A percentile compares a stretch with the other conserved stretches of the same genome.
These are phyloP conservation scores for Tinea pellionella DNA, from an alignment of 2,888 invertebrate genomes.

Conservation along the genomic window DNA sequence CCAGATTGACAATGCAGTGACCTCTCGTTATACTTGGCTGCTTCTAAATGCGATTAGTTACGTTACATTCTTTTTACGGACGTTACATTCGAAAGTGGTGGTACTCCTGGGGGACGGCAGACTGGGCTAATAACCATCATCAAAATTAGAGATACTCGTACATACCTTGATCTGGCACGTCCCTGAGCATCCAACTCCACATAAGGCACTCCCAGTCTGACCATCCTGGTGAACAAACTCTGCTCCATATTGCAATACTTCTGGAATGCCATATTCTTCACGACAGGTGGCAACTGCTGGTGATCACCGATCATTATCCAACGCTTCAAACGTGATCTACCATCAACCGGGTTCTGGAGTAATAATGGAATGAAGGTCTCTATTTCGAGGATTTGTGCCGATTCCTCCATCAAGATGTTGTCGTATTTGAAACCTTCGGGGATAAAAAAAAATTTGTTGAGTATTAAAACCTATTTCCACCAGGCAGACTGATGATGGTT, in stretches of 20 bases:
- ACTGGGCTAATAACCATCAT: no score
- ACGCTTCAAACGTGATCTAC: slow-evolving; percentile 93
- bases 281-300: slow-evolving; percentile 98
- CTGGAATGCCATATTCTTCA: slow-evolving; percentile 99
- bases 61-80: no score
- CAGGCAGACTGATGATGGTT: no score
- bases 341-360: slow-evolving; percentile 98
- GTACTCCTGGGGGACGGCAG: no score
- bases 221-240: slow-evolving; percentile 95
- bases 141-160: no score
- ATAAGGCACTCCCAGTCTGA: slow-evolving; percentile 95
- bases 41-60: no score
- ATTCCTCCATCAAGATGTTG: slow-evolving; percentile 99
- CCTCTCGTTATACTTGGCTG: no score
- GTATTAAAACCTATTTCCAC: no score
- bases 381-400: slow-evolving; percentile 98
- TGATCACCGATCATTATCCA: slow-evolving; percentile 99
- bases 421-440: slow-evolving; percentile 97
- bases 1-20: no score
- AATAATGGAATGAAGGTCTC: slow-evolving; percentile 99
- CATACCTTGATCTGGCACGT: slow-evolving; percentile 84
- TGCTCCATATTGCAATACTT: slow-evolving; percentile 99
- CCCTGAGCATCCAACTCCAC: slow-evolving; percentile 98
- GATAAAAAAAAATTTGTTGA: no score
- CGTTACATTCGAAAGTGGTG: no score